These are phyloP conservation scores for Eleginops maclovinus DNA, from an alignment of 2,113 vertebrate species.

Conservation along the genomic window DNA sequence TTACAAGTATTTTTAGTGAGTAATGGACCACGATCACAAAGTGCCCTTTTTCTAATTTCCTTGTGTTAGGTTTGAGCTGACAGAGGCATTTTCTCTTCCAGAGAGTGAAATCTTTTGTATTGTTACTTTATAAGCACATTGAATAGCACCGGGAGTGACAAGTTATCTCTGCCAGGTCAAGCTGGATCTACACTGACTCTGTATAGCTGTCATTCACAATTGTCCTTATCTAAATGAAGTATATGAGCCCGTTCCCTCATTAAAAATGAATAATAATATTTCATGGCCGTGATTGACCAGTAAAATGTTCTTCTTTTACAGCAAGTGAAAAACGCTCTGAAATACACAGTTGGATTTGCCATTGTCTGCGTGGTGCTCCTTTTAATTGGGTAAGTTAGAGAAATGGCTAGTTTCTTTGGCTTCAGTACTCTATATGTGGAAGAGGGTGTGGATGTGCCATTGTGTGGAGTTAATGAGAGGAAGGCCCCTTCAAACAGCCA, in stretches of 20 bases:
- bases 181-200: constrained; percentile 51
- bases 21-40: constrained; percentile 33
- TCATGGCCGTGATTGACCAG: constrained; percentile 60
- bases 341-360: constrained; percentile 92
- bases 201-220: constrained; percentile 53
- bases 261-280: constrained; percentile 65
- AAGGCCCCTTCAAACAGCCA: constrained; percentile 42
- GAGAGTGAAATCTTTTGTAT: constrained; percentile 71
- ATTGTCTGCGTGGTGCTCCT: constrained; percentile 91
- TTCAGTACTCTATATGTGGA: constrained; percentile 48
- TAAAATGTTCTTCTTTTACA: constrained; percentile 78
- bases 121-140: constrained; percentile 72
- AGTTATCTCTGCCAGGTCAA: constrained; percentile 65
- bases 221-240: constrained; percentile 52
- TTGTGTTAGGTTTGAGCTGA: constrained; percentile 77
- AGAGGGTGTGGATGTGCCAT: constrained; percentile 39
- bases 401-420: constrained; percentile 45
- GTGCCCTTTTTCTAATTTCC: constrained; percentile 49
- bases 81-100: constrained; percentile 69
- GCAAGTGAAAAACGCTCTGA: constrained; percentile 95
- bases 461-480: constrained; percentile 68
- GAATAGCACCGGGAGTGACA: constrained; percentile 61
- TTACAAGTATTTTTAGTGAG: constrained; percentile 25
- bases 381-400: constrained; percentile 94
- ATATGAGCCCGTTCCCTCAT: constrained; percentile 47